Conservation (phyloP, 1,140 invertebrate species). For the Hirudo medicinalis region DNA sequence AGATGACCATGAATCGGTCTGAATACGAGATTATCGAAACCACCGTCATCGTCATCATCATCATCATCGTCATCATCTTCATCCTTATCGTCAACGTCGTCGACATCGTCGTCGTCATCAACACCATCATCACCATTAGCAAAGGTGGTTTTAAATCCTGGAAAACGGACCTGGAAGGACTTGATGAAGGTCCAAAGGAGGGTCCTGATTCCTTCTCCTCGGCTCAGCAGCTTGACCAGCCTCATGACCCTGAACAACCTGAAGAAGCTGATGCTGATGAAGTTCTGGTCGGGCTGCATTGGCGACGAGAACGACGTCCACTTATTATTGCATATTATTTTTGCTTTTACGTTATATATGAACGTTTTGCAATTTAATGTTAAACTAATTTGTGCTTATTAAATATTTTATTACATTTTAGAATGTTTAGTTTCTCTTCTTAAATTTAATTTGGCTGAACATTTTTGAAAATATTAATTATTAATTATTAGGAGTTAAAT, state of each 20-base stretch:
- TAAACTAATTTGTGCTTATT: too few species aligned
- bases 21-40: background rate
- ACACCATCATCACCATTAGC: background rate
- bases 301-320: too few species aligned
- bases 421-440: too few species aligned
- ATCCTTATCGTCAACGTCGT: constrained; percentile 8
- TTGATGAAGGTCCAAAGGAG: constrained; percentile 98
- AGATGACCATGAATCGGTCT: background rate
- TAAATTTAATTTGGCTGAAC: too few species aligned
- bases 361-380: too few species aligned
- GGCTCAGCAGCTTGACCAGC: constrained; percentile 83
- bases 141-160: background rate
- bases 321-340: too few species aligned
- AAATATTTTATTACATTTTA: too few species aligned
- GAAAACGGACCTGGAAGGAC: constrained; percentile 60
- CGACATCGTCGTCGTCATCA: background rate
- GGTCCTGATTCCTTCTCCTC: constrained; percentile 95
- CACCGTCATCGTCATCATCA: constrained; percentile 13
- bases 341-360: too few species aligned
- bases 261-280: constrained; percentile 97
- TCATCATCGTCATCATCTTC: constrained; percentile 6
- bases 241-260: constrained; percentile 96
- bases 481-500: too few species aligned
- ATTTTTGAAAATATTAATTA: too few species aligned
- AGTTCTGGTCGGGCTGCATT: constrained; percentile 27